Conservation (phyloP, 2,113 vertebrate species). For the Fregetta grallaria region DNA sequence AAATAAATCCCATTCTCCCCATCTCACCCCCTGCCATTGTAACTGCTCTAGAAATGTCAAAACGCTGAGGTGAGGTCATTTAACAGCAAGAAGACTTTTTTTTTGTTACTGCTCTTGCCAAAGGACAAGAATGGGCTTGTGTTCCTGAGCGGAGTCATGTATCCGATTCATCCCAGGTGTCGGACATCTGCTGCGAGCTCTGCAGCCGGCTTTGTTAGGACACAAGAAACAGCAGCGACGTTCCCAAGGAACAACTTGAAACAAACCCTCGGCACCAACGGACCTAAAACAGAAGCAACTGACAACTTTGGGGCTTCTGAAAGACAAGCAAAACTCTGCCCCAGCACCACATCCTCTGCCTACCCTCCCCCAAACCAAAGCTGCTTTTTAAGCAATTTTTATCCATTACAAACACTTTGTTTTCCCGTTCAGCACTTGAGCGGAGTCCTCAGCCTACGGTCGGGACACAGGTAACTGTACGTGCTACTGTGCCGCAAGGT, state of each 20-base stretch:
- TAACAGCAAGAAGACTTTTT: neutral
- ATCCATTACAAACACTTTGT: neutral
- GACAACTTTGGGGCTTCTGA: neutral
- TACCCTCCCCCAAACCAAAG: neutral
- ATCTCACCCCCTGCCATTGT: constrained; percentile 7
- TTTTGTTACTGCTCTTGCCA: constrained; percentile 12
- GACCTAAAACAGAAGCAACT: neutral
- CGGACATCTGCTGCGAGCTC: constrained; percentile 48
- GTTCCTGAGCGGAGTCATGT: neutral
- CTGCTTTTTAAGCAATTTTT: neutral
- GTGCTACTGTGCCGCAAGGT: accelerated
- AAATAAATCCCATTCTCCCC: constrained; percentile 25
- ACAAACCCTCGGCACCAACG: neutral
- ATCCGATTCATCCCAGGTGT: constrained; percentile 42
- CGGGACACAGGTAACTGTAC: neutral
- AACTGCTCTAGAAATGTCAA: neutral
- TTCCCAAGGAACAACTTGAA: neutral
- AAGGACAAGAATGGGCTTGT: constrained; percentile 11
- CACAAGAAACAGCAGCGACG: neutral
- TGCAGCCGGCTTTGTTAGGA: neutral
- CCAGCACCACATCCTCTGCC: neutral
- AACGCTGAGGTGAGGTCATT: constrained; percentile 34
- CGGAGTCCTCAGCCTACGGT: neutral
- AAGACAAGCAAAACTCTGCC: neutral
- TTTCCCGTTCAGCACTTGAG: neutral